A percentile compares a stretch with the other conserved stretches of the same genome.
phyloP scores from a whole-genome alignment of 30 jellyfish, hydroid and myxozoan genomes.

The Catostylus mosaicus region DNA sequence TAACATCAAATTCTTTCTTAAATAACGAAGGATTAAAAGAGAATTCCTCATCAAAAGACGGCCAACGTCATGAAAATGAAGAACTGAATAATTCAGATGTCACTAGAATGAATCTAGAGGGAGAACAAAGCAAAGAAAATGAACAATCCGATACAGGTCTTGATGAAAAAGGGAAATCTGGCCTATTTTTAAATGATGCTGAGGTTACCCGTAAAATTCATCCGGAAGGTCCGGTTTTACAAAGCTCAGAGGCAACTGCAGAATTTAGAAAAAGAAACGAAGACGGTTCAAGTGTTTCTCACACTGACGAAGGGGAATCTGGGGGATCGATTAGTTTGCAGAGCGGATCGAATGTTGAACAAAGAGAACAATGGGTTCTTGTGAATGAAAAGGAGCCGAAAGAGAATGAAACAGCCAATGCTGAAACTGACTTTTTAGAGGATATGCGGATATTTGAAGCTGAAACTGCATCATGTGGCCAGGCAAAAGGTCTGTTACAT shows the following conservation, averaged over 20 bases:
- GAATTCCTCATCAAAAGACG: not conserved
- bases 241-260: not conserved
- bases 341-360: not conserved
- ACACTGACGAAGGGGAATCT: not conserved
- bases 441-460: slow-evolving; percentile 54
- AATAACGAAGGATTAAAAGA: not conserved
- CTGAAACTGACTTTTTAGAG: slow-evolving; percentile 26
- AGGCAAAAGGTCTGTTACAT: slow-evolving; percentile 22
- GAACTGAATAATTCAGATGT: not conserved
- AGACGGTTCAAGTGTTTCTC: not conserved
- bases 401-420: slow-evolving; percentile 1
- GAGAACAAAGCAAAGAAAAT: not conserved
- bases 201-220: not conserved
- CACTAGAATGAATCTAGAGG: not conserved
- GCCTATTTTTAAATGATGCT: slow-evolving; percentile 2
- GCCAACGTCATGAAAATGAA: not conserved
- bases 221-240: not conserved
- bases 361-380: slow-evolving; percentile 6
- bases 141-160: not conserved
- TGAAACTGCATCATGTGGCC: slow-evolving; percentile 1
- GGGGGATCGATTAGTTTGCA: not conserved
- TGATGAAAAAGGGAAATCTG: not conserved
- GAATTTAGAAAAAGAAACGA: not conserved
- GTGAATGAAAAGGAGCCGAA: not conserved
- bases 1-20: not conserved